Conservation (phyloP, 1,140 invertebrate species). For the Drosophila quadrilineata region DNA sequence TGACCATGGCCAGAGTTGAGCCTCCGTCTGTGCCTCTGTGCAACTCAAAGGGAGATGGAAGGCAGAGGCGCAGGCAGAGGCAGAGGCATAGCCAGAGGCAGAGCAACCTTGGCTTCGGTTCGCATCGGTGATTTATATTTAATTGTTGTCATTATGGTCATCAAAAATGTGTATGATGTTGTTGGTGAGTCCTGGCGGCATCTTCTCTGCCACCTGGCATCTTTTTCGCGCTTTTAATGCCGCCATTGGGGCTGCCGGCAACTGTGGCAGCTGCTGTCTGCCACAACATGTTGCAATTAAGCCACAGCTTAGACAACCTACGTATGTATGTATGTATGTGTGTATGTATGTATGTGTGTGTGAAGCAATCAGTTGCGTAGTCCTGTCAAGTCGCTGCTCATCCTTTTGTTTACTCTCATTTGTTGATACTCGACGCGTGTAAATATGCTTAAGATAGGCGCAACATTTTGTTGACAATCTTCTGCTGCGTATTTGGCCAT, state of each 20-base stretch:
- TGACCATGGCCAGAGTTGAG: no score
- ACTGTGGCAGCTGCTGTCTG: background rate
- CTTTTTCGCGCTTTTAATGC: constrained; percentile 12
- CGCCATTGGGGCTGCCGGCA: background rate
- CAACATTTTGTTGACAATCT: constrained; percentile 27
- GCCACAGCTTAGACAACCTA: no score
- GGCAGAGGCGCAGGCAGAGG: background rate
- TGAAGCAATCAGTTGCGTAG: constrained; percentile 5
- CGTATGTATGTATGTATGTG: no score
- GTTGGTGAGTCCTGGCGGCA: constrained; percentile 18
- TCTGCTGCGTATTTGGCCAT: constrained; percentile 1
- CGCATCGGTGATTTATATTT: constrained; percentile 72
- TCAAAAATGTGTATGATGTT: constrained; percentile 67
- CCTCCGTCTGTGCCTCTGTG: no score
- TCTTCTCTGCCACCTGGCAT: constrained; percentile 41
- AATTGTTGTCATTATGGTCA: constrained; percentile 79
- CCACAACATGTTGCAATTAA: constrained; percentile 35
- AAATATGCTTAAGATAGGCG: constrained; percentile 30
- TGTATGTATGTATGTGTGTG: no score
- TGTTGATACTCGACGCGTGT: constrained; percentile 31
- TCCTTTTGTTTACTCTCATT: constrained; percentile 39
- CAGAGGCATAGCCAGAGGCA: constrained; percentile 1
- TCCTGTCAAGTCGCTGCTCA: background rate
- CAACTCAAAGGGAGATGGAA: background rate
- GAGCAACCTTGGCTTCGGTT: constrained; percentile 57